Evolutionary conservation across 1,140 invertebrate genomes (phyloP), one percentile per base, ranked within the genome.

Genomic region (Paramacrobiotus metropolitanus): DNA sequence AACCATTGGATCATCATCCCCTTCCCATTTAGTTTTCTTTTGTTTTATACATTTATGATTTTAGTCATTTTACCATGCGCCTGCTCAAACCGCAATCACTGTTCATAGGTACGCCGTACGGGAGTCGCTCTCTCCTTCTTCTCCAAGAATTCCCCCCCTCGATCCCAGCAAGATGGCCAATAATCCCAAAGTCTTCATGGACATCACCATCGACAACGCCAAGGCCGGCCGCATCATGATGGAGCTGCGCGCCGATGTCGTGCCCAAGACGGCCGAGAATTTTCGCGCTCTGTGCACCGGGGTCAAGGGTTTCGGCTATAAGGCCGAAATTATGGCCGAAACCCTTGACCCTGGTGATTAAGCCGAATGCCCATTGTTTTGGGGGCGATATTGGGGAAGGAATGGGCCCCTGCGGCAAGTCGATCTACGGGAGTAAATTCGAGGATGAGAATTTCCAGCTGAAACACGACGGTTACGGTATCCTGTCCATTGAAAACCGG

Each of bases 321-420:
- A 89, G 74, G 83, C 1, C 30, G n/a, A 2, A 59, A 18, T 20
- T 34, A 55, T 21, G 2, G 55, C 18, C 21, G 44, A 9, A 82
- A 55, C 87, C 83, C 70, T 84, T 78, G 65, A 94, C 94, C 79
- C 90, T 94, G 74, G 63, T 92, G 68, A 84, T 98, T 64, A 95
- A 98, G 70, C 92, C 93, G 65, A 89, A 92, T 71, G 96, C 96
- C 78, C 95, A 95, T 90, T 87, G 87, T 73, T 92, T 96, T 77
- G 75, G 75, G 29, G 75, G 76, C 40, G 70, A 72, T 60, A 73
- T 72, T 64, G 73, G 70, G 24, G 69, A 68, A 59, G 67, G 67
- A n/a, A 91, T 94, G 73, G 89, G 90, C 70, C 95, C 90, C 74
- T 91, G 90, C 61, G 92, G 90, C 60, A 90, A 90, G 75, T 93